phyloP scores from a whole-genome alignment of 2,888 invertebrate species.

The Reticulitermes lucifugus region DNA sequence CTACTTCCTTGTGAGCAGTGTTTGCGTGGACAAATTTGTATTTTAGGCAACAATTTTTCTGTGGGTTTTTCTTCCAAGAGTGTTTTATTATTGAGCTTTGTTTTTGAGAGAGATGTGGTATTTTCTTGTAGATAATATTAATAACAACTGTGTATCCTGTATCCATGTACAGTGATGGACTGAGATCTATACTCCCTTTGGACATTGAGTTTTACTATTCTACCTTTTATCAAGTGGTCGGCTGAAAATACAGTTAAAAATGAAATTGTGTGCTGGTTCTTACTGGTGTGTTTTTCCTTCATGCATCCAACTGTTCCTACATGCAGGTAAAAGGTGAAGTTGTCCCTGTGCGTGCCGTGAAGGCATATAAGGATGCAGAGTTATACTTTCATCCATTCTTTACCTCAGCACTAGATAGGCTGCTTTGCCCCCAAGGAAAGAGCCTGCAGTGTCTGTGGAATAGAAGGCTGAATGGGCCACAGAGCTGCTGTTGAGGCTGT shows the following conservation, averaged over 20 bases:
- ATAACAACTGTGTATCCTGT: constrained; percentile 47
- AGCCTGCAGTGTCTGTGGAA: no score
- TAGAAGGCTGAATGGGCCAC: no score
- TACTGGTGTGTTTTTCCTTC: neutral
- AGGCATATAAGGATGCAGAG: no score
- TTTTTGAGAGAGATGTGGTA: constrained; percentile 52
- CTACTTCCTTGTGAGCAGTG: constrained; percentile 41
- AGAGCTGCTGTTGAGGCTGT: no score
- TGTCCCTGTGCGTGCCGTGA: no score
- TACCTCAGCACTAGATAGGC: no score
- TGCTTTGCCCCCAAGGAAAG: no score
- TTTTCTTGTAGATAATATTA: constrained; percentile 52
- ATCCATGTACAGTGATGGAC: constrained; percentile 54
- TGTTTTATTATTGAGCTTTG: constrained; percentile 51
- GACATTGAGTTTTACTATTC: constrained; percentile 50
- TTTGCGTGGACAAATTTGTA: constrained; percentile 50
- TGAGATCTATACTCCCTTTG: constrained; percentile 51
- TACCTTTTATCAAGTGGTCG: constrained; percentile 52
- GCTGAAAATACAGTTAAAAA: constrained; percentile 48
- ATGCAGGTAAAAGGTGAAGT: neutral
- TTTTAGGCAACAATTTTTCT: constrained; percentile 49
- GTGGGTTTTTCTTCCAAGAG: constrained; percentile 51
- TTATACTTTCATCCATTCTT: no score
- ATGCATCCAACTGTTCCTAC: neutral
- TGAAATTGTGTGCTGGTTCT: constrained; percentile 12